Base-by-base conservation (phyloP, 2,888 invertebrate genomes). In the Apeira syringaria region DNA sequence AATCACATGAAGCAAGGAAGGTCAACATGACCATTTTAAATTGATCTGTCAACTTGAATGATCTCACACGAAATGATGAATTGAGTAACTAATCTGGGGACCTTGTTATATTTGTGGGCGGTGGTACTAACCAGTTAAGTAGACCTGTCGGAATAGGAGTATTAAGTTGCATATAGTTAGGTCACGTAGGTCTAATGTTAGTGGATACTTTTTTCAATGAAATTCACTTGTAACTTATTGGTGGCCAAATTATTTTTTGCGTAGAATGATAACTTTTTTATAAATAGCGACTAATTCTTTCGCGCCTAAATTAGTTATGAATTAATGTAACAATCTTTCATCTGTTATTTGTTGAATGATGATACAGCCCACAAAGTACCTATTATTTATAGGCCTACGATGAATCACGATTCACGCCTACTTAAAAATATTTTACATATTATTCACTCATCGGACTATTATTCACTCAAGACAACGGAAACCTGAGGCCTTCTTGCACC, bases 181-280 rank as follows among this genome's bases (percentile, higher is more conserved):
- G 11, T 6, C 24, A 9, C 13, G 27, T 10, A 39, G 45, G 40
- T 46, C 46, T 38, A 20, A 20, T 18, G 13, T 40, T 25, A 5
- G 28, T 48, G 46, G 46, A 33, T 7, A 8, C n/a, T 33, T 24
- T 51, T 32, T 5, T 4, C 35, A 51, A 59, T 58, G 59, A 43
- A 29, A 11, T 29, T 34, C 26, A n/a, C n/a, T n/a, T 43, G 55
- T 61, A 58, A 54, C 61, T 56, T 20, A 59, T 59, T 38, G 57
- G 56, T 20, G 20, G 5, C 7, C 42, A 36, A 42, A 38, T 47
- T 32, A 48, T 43, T 47, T 49, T n/a, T n/a, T n/a, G n/a, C n/a
- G n/a, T n/a, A n/a, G n/a, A n/a, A n/a, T n/a, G n/a, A n/a, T n/a
- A n/a, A n/a, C n/a, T n/a, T n/a, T n/a, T n/a, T n/a, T n/a, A n/a